Base-by-base conservation (phyloP, 30 jellyfish, hydroid and myxozoan genomes). In the Hydractinia echinata region DNA sequence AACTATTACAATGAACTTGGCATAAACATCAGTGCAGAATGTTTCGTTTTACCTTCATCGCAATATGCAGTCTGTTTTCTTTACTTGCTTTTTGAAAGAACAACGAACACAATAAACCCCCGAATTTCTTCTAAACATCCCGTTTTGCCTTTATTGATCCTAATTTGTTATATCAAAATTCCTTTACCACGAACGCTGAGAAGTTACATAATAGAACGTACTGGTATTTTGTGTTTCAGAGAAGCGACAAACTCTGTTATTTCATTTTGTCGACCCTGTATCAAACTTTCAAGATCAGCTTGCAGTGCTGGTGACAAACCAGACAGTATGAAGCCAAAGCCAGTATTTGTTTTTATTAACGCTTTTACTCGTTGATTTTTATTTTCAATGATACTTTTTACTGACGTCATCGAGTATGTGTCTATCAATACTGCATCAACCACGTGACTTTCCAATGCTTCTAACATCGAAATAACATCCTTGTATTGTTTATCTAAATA, bases 401-500 rank as follows among this genome's bases (percentile, higher is more conserved):
- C 21, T 14, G 58, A 67, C 48, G 83, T 50, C 66, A 64, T 50
- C 5, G 77, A 61, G 51, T 10, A 64, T 10, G 83, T 53, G 48
- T 80, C 88, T 64, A 80, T 18, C 10, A 61, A 60, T 54, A 64
- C 88, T 44, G 66, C 83, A 60, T 80, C 84, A n/a, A 66, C 88
- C 50, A 14, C 68, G 4, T 21, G 51, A 11, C 8, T 10, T 80
- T 66, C 53, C 1, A 80, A 51, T n/a, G 82, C 88, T 5, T 9
- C 18, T 51, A 80, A 9, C 88, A 80, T 64, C 19, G 7, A 16
- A 4, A 49, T 48, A 5, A 64, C 66, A 18, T 80, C 18, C 1
- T 61, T 10, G 39, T 80, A 80, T 50, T 20, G 48, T 15, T 14
- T 14, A 39, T 60, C 88, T 80, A 64, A 60, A 61, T 19, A 72